Percentiles rank a stretch among this genome's conserved stretches.
Conservation (phyloP, 2,113 vertebrate genomes). For the Cochlearius cochlearius region DNA sequence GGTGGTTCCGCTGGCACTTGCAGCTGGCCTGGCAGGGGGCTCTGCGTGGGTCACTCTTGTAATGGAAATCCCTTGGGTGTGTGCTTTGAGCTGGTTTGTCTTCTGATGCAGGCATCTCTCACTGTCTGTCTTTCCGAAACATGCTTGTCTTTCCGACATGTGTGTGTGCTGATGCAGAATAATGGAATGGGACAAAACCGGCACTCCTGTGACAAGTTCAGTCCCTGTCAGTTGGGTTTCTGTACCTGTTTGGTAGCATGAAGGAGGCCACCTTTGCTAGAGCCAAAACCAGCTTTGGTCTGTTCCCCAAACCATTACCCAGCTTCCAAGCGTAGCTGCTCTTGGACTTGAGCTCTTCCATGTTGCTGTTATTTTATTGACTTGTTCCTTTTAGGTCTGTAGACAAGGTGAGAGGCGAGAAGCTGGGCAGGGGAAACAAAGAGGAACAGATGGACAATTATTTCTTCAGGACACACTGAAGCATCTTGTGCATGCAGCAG, state of each 20-base stretch:
- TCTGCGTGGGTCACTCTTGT: background rate
- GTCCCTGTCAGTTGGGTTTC: background rate
- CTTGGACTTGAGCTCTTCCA: background rate
- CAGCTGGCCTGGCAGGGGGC: background rate
- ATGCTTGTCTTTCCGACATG: too few relatives aligned
- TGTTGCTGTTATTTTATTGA: background rate
- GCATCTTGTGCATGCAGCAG: slow-evolving; percentile 37
- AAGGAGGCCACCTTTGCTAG: background rate
- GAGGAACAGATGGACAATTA: slow-evolving; percentile 45
- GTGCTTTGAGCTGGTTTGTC: background rate
- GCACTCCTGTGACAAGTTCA: background rate
- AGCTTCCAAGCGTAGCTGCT: background rate
- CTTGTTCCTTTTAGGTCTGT: background rate
- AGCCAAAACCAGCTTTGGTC: background rate
- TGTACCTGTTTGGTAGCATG: background rate
- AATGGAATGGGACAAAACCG: background rate
- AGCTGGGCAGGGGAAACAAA: slow-evolving; percentile 49
- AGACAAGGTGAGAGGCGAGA: background rate
- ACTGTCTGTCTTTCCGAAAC: background rate
- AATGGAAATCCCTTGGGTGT: too few relatives aligned
- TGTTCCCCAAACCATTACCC: background rate
- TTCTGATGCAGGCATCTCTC: background rate
- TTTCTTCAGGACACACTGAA: slow-evolving; percentile 46
- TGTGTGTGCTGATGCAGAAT: too few relatives aligned
- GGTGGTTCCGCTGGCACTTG: background rate